phyloP scores from a whole-genome alignment of 2,113 vertebrate species.

The Gobio gobio region DNA sequence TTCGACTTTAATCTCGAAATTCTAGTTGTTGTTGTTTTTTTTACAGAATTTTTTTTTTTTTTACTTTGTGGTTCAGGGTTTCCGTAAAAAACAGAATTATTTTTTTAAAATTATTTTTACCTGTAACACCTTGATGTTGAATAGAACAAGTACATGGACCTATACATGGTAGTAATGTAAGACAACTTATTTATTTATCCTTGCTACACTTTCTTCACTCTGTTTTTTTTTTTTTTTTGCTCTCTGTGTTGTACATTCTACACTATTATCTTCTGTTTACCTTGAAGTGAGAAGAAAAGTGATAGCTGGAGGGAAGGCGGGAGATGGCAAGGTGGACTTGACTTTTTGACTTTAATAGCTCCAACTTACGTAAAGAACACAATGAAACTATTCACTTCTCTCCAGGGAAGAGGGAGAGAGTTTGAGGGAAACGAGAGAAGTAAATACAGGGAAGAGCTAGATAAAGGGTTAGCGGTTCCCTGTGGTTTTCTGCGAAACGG shows the following conservation, averaged over 20 bases:
- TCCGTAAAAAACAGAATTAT: too few relatives aligned
- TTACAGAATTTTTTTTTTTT: too few relatives aligned
- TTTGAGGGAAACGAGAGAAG: conserved; percentile 11
- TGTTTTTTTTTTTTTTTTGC: background rate
- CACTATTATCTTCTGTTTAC: conserved; percentile 16
- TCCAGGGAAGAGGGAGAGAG: conserved; percentile 9
- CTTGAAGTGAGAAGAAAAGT: conserved; percentile 5
- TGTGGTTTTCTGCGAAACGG: background rate
- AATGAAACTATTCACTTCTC: conserved; percentile 31
- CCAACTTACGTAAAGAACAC: conserved; percentile 18
- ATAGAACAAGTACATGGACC: background rate
- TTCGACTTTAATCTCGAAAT: too few relatives aligned
- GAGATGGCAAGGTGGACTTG: background rate
- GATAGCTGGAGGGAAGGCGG: background rate
- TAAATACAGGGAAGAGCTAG: background rate
- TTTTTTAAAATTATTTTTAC: too few relatives aligned
- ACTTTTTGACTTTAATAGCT: background rate
- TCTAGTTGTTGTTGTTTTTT: too few relatives aligned
- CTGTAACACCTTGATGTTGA: background rate
- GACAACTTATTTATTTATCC: background rate
- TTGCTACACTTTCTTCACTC: background rate
- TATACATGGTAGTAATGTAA: background rate
- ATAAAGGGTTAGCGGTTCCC: conserved; percentile 4
- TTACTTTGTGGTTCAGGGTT: too few relatives aligned
- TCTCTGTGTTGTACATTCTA: background rate